phyloP scores from a whole-genome alignment of 2,113 vertebrate genomes.

The Rhinolophus sinicus region DNA sequence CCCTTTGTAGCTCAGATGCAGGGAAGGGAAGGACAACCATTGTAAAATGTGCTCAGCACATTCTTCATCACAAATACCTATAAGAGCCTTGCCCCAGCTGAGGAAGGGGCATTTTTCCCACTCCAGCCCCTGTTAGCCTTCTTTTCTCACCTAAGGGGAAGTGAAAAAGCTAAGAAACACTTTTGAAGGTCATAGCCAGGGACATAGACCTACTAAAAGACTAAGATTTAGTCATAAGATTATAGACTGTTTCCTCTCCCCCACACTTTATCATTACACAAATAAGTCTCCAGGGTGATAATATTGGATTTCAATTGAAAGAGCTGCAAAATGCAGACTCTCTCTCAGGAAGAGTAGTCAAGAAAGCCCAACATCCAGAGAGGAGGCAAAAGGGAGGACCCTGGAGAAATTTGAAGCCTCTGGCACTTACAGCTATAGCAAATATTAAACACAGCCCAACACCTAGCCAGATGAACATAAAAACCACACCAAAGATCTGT shows the following conservation, averaged over 20 bases:
- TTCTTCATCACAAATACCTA: not conserved
- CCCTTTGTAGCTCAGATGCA: not conserved
- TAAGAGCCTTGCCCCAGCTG: not conserved
- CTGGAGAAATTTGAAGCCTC: not conserved
- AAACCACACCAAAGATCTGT: not conserved
- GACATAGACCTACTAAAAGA: not conserved
- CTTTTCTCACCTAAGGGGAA: not conserved
- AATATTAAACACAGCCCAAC: not conserved
- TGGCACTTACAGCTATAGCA: not conserved
- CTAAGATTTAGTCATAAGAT: not conserved
- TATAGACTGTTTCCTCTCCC: not conserved
- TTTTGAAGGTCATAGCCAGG: not conserved
- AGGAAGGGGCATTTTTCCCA: not conserved
- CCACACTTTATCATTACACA: not conserved
- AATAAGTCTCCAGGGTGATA: not conserved
- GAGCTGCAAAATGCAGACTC: not conserved
- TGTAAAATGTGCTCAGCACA: not conserved
- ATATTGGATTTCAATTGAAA: not conserved
- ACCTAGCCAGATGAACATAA: not conserved
- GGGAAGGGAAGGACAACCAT: not conserved
- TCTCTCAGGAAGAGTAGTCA: not conserved
- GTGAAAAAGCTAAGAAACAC: not conserved
- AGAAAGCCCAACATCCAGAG: not conserved
- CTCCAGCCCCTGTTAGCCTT: not conserved
- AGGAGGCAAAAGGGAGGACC: not conserved